phyloP scores from a whole-genome alignment of 1,140 invertebrate genomes.

The Drosophila murphyi region DNA sequence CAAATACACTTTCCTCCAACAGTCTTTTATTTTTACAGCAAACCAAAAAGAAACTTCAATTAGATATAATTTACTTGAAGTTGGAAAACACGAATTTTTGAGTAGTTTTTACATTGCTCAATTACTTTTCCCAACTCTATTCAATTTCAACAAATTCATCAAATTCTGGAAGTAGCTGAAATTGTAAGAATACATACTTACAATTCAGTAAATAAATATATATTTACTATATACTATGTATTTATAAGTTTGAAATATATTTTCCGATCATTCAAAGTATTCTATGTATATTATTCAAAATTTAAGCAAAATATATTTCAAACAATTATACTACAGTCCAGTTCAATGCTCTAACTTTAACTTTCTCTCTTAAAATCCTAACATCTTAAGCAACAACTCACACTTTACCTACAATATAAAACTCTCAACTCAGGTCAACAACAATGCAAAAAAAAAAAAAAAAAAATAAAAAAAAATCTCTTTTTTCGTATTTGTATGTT shows the following conservation, averaged over 20 bases:
- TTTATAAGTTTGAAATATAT: slow-evolving; percentile 23
- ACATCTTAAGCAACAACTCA: slow-evolving; percentile 54
- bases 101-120: slow-evolving; percentile 8
- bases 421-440: slow-evolving; percentile 69
- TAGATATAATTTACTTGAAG: slow-evolving; percentile 6
- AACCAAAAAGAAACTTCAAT: slow-evolving; percentile 2
- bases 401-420: slow-evolving; percentile 47
- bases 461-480: slow-evolving; percentile 75
- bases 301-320: slow-evolving; percentile 10
- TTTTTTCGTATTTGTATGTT: slow-evolving; percentile 85
- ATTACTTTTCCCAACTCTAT: slow-evolving; percentile 11
- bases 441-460: slow-evolving; percentile 54
- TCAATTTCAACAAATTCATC: slow-evolving; percentile 13
- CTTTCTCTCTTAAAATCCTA: slow-evolving; percentile 53
- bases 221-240: slow-evolving; percentile 4
- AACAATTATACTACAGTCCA: slow-evolving; percentile 24
- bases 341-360: slow-evolving; percentile 52
- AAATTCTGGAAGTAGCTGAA: slow-evolving; percentile 3
- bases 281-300: slow-evolving; percentile 15
- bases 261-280: neutral
- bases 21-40: slow-evolving; percentile 53
- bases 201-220: neutral
- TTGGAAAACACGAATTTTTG: slow-evolving; percentile 7
- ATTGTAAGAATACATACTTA: neutral
- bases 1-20: slow-evolving; percentile 26